A percentile compares a stretch with the other conserved stretches of the same genome.
Conservation (phyloP, 2,888 invertebrate species). For the Pantelozetes paolii region DNA sequence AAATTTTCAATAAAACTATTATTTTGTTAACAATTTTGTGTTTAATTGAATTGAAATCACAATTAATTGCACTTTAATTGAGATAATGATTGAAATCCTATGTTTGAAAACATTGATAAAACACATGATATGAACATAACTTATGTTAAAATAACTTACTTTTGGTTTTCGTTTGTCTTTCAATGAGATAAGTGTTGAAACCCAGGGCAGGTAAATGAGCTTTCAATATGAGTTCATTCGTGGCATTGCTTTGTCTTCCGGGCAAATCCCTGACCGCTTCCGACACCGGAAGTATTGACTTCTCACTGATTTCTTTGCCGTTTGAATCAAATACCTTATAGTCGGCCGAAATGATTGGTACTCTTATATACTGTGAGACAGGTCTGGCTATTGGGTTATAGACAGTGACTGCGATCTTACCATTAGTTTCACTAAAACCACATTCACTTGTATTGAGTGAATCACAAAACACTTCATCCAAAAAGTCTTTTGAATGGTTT, state of each 20-base stretch:
- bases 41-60: too few relatives aligned
- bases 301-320: constrained; percentile 14
- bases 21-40: too few relatives aligned
- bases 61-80: too few relatives aligned
- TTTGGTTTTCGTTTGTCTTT: too few relatives aligned
- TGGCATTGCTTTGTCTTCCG: constrained; percentile 65
- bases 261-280: constrained; percentile 59
- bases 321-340: constrained; percentile 29
- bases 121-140: too few relatives aligned
- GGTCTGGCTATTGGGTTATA: constrained; percentile 39
- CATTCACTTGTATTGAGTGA: constrained; percentile 37
- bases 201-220: constrained; percentile 61
- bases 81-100: too few relatives aligned
- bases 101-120: too few relatives aligned
- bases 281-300: constrained; percentile 59
- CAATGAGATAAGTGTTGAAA: constrained; percentile 51
- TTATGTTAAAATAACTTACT: too few relatives aligned
- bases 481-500: constrained; percentile 5
- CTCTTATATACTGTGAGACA: background rate
- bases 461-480: constrained; percentile 14
- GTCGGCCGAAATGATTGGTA: constrained; percentile 16
- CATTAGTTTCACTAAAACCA: background rate
- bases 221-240: constrained; percentile 66
- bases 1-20: background rate
- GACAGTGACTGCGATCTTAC: constrained; percentile 25